Base-by-base conservation (phyloP, 2,888 invertebrate genomes). In the Chironomus tentans region DNA sequence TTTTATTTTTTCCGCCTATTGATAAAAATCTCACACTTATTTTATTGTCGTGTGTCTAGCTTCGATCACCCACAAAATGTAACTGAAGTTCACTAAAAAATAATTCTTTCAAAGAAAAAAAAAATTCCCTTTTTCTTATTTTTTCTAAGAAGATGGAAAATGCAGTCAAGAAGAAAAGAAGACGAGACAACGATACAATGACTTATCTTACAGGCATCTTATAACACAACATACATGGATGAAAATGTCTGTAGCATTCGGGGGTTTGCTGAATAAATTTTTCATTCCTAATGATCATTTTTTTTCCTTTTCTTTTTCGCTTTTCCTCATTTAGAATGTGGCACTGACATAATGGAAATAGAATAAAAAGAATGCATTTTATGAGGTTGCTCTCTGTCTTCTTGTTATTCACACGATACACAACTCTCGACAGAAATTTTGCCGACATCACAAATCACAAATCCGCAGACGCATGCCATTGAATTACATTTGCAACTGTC, bases 391-490 rank as follows among this genome's bases (percentile, higher is more conserved):
- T 38, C 38, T 28, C 3, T 28, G 28, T 28, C 28, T 4, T 5
- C 28, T 28, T 28, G 10, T 2, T 38, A 38, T 38, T 38, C 38
- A 38, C 10, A 38, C 38, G 18, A 18, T 56, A 15, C 15, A 56
- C 1, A 56, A 6, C 24, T 13, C 18, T 56, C n/a, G 65, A 24
- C 65, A 24, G 65, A 10, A 65, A 38, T 38, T 46, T 68, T 15
- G 68, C 15, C 68, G 68, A 68, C 46, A 38, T 21, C 46, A 68
- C 24, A 68, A 68, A 68, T 68, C 68, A 62, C 65, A 56, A 56
- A 38, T 56, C 56, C 15, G 18, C 56, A 68, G 68, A 68, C 68
- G 46, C 68, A 68, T 68, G 38, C 68, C 68, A 68, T 68, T 68
- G 28, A 68, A 68, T 28, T 62, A 18, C 18, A 21, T 21, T 68